phyloP scores from a whole-genome alignment of 1,140 invertebrate genomes.

The Leptinotarsa lineolata region DNA sequence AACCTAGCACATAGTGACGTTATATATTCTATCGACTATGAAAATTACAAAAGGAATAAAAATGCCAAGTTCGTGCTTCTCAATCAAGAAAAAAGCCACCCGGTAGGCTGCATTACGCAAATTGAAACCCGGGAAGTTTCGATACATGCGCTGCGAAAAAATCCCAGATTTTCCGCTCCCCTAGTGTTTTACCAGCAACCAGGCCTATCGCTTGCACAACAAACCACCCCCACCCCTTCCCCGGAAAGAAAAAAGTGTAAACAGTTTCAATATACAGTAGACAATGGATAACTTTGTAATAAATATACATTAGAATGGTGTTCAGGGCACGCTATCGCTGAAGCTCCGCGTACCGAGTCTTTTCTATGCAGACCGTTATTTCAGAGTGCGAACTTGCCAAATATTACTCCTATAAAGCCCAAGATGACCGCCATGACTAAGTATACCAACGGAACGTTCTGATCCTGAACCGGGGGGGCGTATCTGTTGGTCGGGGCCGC shows the following conservation, averaged over 20 bases:
- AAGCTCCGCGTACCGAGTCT: not conserved
- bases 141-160: not conserved
- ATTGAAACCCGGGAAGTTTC: no score
- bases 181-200: not conserved
- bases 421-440: conserved; percentile 40
- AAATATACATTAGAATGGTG: conserved; percentile 38
- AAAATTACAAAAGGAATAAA: conserved; percentile 15
- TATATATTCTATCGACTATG: conserved; percentile 18
- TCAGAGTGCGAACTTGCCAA: conserved; percentile 54
- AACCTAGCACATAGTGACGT: conserved; percentile 18
- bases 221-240: conserved; percentile 1
- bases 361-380: conserved; percentile 29
- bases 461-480: conserved; percentile 42
- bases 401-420: conserved; percentile 48
- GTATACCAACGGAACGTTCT: conserved; percentile 39
- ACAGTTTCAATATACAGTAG: conserved; percentile 44
- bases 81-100: not conserved
- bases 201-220: not conserved
- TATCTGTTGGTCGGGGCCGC: conserved; percentile 42
- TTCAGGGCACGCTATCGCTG: not conserved
- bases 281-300: conserved; percentile 45
- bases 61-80: conserved; percentile 6
- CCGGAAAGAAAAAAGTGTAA: conserved; percentile 16
- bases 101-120: not conserved
- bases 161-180: not conserved